Evolutionary conservation across 2,888 invertebrate species (phyloP).

Genomic region (Seira ritae): DNA sequence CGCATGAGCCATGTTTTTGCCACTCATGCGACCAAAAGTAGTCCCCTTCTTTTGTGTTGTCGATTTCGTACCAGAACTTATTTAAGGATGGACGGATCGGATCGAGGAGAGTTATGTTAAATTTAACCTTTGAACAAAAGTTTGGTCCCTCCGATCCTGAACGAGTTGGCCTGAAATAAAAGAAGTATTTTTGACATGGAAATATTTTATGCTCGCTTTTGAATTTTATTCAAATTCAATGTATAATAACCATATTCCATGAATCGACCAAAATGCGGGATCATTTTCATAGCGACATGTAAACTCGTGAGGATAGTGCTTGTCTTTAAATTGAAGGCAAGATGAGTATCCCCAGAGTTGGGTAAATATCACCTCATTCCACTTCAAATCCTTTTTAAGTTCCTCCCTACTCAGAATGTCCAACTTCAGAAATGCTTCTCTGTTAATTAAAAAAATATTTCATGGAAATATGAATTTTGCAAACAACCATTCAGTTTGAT

Average conservation of each 20-base stretch:
- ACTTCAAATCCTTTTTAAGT: slow-evolving; percentile 30
- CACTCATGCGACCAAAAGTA: slow-evolving; percentile 72
- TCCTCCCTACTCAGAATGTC: neutral
- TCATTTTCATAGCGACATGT: slow-evolving; percentile 67
- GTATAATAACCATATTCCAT: too few species aligned
- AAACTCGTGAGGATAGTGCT: slow-evolving; percentile 36
- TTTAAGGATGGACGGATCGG: slow-evolving; percentile 65
- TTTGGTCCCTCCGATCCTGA: slow-evolving; percentile 67
- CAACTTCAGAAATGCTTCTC: neutral
- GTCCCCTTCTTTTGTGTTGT: slow-evolving; percentile 61
- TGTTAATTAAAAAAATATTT: neutral
- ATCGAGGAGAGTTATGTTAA: slow-evolving; percentile 59
- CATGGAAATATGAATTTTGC: neutral
- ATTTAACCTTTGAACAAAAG: slow-evolving; percentile 70
- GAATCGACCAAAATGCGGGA: slow-evolving; percentile 71
- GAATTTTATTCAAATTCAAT: too few species aligned
- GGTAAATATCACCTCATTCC: slow-evolving; percentile 70
- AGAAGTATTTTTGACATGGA: neutral
- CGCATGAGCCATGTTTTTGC: slow-evolving; percentile 71
- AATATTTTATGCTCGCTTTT: too few species aligned
- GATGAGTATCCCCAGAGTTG: slow-evolving; percentile 69
- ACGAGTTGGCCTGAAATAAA: slow-evolving; percentile 65
- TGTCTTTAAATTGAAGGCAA: slow-evolving; percentile 69
- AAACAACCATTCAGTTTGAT: neutral
- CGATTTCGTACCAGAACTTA: slow-evolving; percentile 72